These are phyloP conservation scores for Nasonovia ribisnigri DNA, from an alignment of 2,888 invertebrate genomes.

Conservation along the genomic window DNA sequence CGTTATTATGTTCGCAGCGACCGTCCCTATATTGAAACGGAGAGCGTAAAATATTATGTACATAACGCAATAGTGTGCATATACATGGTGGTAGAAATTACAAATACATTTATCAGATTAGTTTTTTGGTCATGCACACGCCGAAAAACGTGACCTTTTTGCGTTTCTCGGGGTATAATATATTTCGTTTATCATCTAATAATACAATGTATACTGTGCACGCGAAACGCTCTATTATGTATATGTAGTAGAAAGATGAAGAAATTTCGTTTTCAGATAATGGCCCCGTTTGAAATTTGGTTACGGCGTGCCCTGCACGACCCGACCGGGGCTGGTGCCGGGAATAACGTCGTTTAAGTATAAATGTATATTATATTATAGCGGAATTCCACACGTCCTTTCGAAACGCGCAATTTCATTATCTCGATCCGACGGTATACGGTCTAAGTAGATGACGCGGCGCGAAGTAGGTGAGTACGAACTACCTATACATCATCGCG, in stretches of 20 bases:
- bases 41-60: background rate
- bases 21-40: background rate
- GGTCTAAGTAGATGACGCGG: background rate
- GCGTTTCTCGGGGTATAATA: background rate
- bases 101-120: slow-evolving; percentile 35
- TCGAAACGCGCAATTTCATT: background rate
- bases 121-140: background rate
- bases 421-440: background rate
- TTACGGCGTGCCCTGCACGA: background rate
- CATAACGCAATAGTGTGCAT: background rate
- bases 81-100: background rate
- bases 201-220: background rate
- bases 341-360: background rate
- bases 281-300: background rate
- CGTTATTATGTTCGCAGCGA: background rate
- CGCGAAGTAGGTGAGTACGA: background rate
- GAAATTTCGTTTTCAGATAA: slow-evolving; percentile 42
- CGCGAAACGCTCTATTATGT: background rate
- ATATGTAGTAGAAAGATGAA: background rate
- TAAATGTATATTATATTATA: background rate
- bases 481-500: background rate
- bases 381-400: background rate
- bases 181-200: slow-evolving; percentile 27
- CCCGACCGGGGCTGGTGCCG: background rate
- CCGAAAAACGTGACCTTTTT: slow-evolving; percentile 37